Conservation (phyloP, 2,888 invertebrate species). For the Calephelis perditalis region DNA sequence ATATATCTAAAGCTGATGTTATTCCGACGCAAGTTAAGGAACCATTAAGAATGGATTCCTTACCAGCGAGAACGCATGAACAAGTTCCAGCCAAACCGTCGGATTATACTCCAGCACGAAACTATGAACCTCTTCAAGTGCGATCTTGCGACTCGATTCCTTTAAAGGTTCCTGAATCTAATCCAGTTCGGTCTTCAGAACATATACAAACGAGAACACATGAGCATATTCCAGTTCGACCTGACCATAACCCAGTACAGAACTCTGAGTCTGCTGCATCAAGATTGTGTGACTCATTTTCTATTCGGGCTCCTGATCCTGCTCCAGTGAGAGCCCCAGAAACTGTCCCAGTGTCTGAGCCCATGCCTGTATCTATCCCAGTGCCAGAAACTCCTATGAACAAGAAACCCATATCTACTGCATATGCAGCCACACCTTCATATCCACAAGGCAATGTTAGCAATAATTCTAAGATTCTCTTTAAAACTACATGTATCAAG, state of each 20-base stretch:
- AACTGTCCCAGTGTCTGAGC: slow-evolving; percentile 14
- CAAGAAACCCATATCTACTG: slow-evolving; percentile 44
- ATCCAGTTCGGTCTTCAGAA: neutral
- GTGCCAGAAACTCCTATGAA: slow-evolving; percentile 57
- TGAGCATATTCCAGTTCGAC: no score
- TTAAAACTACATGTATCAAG: slow-evolving; percentile 81
- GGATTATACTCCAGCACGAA: no score
- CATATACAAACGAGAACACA: neutral
- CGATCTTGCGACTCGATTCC: neutral
- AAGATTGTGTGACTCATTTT: neutral
- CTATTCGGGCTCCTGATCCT: neutral
- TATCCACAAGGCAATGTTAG: slow-evolving; percentile 56
- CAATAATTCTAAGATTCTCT: slow-evolving; percentile 51
- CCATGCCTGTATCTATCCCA: slow-evolving; percentile 25
- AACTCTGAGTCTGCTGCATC: neutral
- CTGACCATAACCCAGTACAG: neutral
- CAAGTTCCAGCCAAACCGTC: no score
- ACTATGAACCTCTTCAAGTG: neutral
- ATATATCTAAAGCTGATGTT: neutral
- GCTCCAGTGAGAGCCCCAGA: slow-evolving; percentile 20
- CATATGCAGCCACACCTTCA: slow-evolving; percentile 61
- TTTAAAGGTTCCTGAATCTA: neutral
- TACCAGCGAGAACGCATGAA: no score
- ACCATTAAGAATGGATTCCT: no score
- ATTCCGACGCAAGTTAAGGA: neutral